A percentile compares a stretch with the other conserved stretches of the same genome.
These are phyloP conservation scores for Gymnobelideus leadbeateri DNA, from an alignment of 2,113 vertebrate species.

Conservation along the genomic window DNA sequence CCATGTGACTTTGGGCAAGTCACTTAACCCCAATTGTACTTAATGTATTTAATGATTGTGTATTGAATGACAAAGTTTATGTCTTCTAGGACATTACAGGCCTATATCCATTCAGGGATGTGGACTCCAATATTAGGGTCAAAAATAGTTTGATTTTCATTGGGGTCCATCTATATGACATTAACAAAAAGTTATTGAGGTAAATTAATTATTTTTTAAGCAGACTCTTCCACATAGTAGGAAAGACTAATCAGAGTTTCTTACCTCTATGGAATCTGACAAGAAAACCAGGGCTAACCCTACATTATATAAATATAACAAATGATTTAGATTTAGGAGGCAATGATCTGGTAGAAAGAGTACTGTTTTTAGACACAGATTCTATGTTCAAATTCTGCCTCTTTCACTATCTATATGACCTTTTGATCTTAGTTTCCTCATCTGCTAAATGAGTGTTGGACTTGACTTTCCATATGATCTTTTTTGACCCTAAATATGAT, in stretches of 20 bases:
- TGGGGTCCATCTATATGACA: background rate
- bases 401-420: background rate
- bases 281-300: background rate
- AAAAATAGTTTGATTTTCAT: background rate
- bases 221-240: background rate
- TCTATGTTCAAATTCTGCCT: background rate
- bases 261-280: background rate
- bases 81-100: background rate
- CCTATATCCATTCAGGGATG: background rate
- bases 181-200: background rate
- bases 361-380: background rate
- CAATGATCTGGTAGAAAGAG: background rate
- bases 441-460: background rate
- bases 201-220: background rate
- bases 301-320: background rate
- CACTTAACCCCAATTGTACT: no score
- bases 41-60: background rate
- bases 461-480: background rate
- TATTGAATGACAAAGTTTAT: background rate
- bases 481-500: background rate
- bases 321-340: background rate
- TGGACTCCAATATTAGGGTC: background rate
- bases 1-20: no score
- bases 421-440: background rate
- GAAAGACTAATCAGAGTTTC: background rate